These are phyloP conservation scores for Montipora foliosa DNA, from an alignment of 64 coral and sea anemone species.

Conservation along the genomic window DNA sequence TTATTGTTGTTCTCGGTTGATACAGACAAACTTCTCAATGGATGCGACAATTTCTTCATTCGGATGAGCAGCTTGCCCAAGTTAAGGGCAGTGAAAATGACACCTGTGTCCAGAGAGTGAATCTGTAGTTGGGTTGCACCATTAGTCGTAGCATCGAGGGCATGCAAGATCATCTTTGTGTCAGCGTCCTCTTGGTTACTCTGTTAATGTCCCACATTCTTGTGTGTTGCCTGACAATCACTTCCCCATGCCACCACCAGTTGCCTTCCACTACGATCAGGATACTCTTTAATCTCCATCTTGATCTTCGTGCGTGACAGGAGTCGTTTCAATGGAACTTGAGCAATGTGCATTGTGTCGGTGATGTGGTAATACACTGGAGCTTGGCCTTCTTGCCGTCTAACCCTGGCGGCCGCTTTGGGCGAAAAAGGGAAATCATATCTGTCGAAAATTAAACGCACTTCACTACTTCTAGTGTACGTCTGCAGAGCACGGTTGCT, in stretches of 20 bases:
- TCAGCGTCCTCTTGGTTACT: constrained; percentile 20
- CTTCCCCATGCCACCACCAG: constrained; percentile 20
- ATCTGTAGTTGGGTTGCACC: constrained; percentile 5
- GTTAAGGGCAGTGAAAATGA: constrained; percentile 1
- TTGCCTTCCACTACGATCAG: constrained; percentile 7
- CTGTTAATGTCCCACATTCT: no score
- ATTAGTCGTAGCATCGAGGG: no score
- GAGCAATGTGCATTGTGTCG: no score
- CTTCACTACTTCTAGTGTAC: no score
- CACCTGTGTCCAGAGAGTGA: constrained; percentile 30
- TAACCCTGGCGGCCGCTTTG: no score
- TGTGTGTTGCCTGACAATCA: no score
- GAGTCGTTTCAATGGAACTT: no score
- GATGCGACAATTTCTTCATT: background rate
- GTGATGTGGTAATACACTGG: no score
- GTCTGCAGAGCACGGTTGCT: no score
- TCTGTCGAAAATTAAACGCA: no score
- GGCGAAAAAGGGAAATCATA: no score
- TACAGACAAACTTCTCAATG: background rate
- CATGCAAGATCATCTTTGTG: background rate
- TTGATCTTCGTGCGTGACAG: background rate
- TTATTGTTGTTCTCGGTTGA: background rate
- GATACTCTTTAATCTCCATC: background rate
- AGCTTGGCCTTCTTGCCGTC: no score
- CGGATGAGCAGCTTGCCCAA: background rate